Percentiles rank a stretch among this genome's conserved stretches.
phyloP scores from a whole-genome alignment of 1,140 invertebrate species.

The Antheraea mylitta region DNA sequence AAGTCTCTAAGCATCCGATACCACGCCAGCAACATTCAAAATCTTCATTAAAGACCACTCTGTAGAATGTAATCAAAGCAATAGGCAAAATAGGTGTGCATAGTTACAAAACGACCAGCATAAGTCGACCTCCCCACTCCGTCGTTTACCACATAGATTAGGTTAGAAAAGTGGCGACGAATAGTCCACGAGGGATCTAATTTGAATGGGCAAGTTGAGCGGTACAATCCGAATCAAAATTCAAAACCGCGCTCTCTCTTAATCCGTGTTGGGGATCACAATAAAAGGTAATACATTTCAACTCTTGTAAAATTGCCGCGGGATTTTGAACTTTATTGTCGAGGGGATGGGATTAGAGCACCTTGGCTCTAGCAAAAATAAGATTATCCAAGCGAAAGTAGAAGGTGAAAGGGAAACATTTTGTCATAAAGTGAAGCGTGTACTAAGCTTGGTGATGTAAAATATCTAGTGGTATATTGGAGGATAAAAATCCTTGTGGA shows the following conservation, averaged over 20 bases:
- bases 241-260: constrained; percentile 77
- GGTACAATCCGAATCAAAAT: constrained; percentile 77
- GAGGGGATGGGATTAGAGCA: constrained; percentile 39
- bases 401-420: constrained; percentile 77
- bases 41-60: constrained; percentile 64
- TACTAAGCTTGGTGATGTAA: not conserved
- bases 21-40: constrained; percentile 51
- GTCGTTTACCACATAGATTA: constrained; percentile 26
- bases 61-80: constrained; percentile 67
- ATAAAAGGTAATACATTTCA: constrained; percentile 79
- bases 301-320: constrained; percentile 40
- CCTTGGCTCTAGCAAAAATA: constrained; percentile 56
- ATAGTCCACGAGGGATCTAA: constrained; percentile 59
- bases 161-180: constrained; percentile 49
- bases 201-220: constrained; percentile 54
- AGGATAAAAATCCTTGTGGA: too few species aligned
- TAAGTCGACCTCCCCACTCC: constrained; percentile 34
- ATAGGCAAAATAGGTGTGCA: constrained; percentile 68
- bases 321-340: constrained; percentile 50
- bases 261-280: constrained; percentile 77
- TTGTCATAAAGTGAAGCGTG: constrained; percentile 28
- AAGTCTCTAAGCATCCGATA: constrained; percentile 41
- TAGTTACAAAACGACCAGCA: constrained; percentile 49
- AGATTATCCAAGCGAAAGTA: constrained; percentile 77
- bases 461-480: too few species aligned